These are phyloP conservation scores for Scytalopus superciliaris DNA, from an alignment of 2,113 vertebrate genomes.

Conservation along the genomic window DNA sequence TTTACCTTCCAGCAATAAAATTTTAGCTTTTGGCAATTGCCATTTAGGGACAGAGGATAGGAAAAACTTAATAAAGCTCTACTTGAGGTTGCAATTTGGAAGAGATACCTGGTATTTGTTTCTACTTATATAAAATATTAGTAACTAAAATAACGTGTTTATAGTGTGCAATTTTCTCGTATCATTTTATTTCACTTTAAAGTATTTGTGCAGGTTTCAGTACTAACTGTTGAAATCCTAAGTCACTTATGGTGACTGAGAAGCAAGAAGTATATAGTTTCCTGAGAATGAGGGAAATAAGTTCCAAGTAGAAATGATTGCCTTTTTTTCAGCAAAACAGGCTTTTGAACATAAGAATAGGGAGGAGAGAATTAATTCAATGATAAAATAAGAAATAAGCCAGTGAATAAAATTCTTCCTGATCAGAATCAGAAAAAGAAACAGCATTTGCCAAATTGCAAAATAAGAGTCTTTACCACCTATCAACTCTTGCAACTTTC, in stretches of 20 bases:
- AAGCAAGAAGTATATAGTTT: neutral
- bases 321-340: neutral
- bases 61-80: neutral
- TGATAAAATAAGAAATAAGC: neutral
- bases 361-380: neutral
- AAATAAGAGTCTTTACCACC: neutral
- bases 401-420: neutral
- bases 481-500: neutral
- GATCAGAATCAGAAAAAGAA: neutral
- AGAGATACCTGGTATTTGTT: neutral
- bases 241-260: neutral
- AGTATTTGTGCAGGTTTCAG: neutral
- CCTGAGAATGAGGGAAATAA: neutral
- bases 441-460: neutral
- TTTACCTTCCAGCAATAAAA: neutral
- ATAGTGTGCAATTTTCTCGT: neutral
- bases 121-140: neutral
- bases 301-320: neutral
- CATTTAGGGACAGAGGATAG: neutral
- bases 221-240: neutral
- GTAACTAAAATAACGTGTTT: neutral
- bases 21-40: neutral
- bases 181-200: neutral
- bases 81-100: neutral
- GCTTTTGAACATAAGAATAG: neutral